Base-by-base conservation (phyloP, 2,113 vertebrate genomes). In the Cygnus atratus region DNA sequence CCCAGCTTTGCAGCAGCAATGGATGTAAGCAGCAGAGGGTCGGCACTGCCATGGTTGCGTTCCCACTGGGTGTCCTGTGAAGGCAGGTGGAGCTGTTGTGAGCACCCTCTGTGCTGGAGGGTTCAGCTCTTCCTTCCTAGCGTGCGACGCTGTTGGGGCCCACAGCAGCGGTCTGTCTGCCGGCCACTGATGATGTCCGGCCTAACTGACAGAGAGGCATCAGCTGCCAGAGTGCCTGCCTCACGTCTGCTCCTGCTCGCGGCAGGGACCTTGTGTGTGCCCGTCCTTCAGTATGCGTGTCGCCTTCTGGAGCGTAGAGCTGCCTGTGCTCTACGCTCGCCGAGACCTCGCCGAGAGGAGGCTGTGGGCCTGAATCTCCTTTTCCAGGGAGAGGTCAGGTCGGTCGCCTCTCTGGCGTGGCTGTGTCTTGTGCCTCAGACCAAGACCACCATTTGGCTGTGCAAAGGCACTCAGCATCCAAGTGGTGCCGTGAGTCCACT, bases 31-130 rank as follows among this genome's bases (percentile, higher is more conserved):
- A 26, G 61, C 55, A 20, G 19, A 2, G 22, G 50, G 19, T 7
- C 28, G 1, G 11, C 20, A 5, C 4, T 22, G 33, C 54, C 4
- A 2, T 9, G 72, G 20, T 43, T 54, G 61, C 13, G 1, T 7
- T 41, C 52, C 10, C 43, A 7, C 26, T 18, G 17, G 5, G 54
- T 61, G 44, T 10, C 6, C 17, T 5, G 6, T 37, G 19, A 24
- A 37, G 28, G 31, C 10, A 3, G 11, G 11, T 12, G 18, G 46
- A n/a, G 21, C 48, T 0, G 1, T 1, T 0, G 25, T 6, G 25
- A 35, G 55, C 2, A 3, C 17, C 61, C 28, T 43, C 58, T 4
- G 22, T 2, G 16, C 3, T 7, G 41, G 48, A 83, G 61, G 4
- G n/a, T 26, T 46, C 77, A 68, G 66, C 3, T 41, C 13, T 35